Base-by-base conservation (phyloP, 2,797 vertebrate species). In the Coranthus polyacanthus region DNA sequence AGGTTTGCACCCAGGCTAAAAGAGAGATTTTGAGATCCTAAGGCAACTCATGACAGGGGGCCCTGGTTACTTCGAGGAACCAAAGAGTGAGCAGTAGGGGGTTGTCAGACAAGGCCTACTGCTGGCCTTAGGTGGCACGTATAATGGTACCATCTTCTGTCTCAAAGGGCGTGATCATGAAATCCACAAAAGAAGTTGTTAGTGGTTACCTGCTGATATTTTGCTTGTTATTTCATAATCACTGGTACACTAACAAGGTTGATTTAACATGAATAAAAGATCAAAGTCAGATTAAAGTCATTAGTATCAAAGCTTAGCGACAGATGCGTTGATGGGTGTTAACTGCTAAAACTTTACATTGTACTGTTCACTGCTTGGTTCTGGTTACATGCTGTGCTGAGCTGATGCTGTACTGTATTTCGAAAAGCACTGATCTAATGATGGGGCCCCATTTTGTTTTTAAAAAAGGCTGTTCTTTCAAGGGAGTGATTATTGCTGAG, bases 181-280 rank as follows among this genome's bases (percentile, higher is more conserved):
- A 86, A 86, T 83, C 80, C 63, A 24, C n/a, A 32, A 32, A 17
- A 36, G 75, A 78, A 78, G 58, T 74, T 65, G 75, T 71, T 60
- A 50, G 58, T 12, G 62, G 84, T 76, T 61, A 80, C 88, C 80
- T 81, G 86, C 88, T 90, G 89, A 76, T 79, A 82, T 86, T 81
- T 85, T 78, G 60, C 82, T 91, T 72, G 12, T 89, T 87, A 90
- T 85, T 87, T 85, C 77, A 82, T 82, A 79, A 68, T 75, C 60
- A 15, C 22, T 12, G 67, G 29, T 72, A 15, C 70, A 72, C 83
- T 84, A 88, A 85, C 83, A 64, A 83, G 81, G 53, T 81, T 79
- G 77, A 85, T 84, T 79, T 83, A 59, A 73, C 80, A 81, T 82
- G 55, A 88, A 84, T 83, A 85, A 87, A 85, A 88, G 61, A 90